Conservation (phyloP, 35 echinoderm and acorn worm genomes). For the Strongylocentrotus purpuratus region DNA sequence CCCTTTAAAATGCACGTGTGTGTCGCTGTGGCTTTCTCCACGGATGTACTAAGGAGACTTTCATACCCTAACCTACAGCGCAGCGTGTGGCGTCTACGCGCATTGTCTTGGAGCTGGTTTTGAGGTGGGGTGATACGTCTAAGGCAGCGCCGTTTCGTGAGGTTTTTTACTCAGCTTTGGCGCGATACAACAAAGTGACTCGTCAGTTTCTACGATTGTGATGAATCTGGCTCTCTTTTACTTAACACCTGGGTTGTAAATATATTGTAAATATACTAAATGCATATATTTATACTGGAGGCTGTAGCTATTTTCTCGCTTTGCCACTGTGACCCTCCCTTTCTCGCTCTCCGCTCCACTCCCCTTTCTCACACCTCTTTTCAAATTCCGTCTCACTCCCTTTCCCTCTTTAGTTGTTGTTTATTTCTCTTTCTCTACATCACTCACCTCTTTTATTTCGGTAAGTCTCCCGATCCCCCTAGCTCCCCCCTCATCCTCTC, state of each 20-base stretch:
- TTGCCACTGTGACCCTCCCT: no score
- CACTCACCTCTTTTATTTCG: not conserved
- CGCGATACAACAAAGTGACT: not conserved
- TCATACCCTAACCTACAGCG: not conserved
- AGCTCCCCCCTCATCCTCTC: not conserved
- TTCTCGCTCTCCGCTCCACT: no score
- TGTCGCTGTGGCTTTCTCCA: not conserved
- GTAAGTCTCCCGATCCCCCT: not conserved
- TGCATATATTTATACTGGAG: no score
- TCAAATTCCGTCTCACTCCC: no score
- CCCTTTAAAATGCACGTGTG: slow-evolving; percentile 13
- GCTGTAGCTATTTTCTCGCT: no score
- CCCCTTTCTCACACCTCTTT: no score
- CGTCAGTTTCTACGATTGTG: not conserved
- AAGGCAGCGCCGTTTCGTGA: not conserved
- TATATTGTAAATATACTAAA: not conserved
- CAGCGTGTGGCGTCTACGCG: not conserved
- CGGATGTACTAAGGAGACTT: no score
- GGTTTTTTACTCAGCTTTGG: not conserved
- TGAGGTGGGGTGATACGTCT: not conserved
- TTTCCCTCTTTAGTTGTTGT: no score
- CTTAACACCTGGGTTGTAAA: not conserved
- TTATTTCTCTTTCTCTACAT: no score
- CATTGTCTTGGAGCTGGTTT: not conserved
- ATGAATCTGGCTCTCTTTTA: not conserved